A percentile compares a stretch with the other conserved stretches of the same genome.
Evolutionary conservation across 2,888 invertebrate species (phyloP).

Genomic region (Hydraecia micacea): DNA sequence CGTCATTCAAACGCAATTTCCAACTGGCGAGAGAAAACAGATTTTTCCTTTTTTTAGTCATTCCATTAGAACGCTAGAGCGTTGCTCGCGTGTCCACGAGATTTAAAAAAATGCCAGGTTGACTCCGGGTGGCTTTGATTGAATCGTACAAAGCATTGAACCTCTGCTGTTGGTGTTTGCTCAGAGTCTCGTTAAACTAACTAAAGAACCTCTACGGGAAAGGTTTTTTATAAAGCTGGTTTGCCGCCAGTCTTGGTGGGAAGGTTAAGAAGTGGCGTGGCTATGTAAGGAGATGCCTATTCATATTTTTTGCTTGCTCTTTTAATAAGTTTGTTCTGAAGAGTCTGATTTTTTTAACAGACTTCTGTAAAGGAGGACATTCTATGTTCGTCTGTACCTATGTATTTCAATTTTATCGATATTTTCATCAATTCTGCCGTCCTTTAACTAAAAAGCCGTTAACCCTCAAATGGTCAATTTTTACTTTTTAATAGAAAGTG

Average conservation of each 20-base stretch:
- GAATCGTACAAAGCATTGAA: constrained; percentile 73
- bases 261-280: constrained; percentile 16
- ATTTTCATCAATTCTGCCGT: not conserved
- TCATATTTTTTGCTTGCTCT: constrained; percentile 15
- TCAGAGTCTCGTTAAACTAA: constrained; percentile 73
- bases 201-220: constrained; percentile 64
- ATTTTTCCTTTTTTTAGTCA: constrained; percentile 45
- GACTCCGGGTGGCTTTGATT: constrained; percentile 63
- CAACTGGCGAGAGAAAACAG: constrained; percentile 39
- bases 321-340: constrained; percentile 16
- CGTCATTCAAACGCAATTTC: constrained; percentile 56
- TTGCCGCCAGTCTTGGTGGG: constrained; percentile 11
- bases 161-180: constrained; percentile 71
- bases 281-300: not conserved
- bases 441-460: too few relatives aligned
- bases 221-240: constrained; percentile 25
- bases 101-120: constrained; percentile 45
- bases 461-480: too few relatives aligned
- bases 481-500: too few relatives aligned
- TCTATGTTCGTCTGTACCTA: not conserved
- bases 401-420: not conserved
- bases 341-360: not conserved
- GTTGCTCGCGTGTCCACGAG: constrained; percentile 27
- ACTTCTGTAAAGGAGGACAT: not conserved
- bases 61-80: constrained; percentile 50